Evolutionary conservation across 1,140 invertebrate species (phyloP).

Genomic region (Procambarus virginalis): DNA sequence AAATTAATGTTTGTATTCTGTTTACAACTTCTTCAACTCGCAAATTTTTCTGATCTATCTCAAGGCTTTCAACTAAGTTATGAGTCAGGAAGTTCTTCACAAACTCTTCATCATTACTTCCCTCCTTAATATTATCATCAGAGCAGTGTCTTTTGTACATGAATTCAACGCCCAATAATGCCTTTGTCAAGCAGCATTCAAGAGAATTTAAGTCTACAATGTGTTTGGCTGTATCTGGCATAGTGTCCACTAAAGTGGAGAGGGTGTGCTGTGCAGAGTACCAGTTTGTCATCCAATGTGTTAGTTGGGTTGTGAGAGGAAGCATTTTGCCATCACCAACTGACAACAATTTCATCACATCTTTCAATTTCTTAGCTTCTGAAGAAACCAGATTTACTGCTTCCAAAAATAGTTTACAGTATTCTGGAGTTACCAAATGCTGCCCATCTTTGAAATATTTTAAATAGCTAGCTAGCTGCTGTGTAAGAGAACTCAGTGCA

Average conservation of each 20-base stretch:
- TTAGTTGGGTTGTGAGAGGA: slow-evolving; percentile 22
- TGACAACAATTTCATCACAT: slow-evolving; percentile 2
- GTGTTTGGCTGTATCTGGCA: background rate
- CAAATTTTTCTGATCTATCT: slow-evolving; percentile 28
- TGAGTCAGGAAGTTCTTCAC: slow-evolving; percentile 27
- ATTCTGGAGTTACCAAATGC: slow-evolving; percentile 30
- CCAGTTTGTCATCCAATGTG: slow-evolving; percentile 31
- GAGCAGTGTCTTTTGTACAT: slow-evolving; percentile 39
- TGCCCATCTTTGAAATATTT: slow-evolving; percentile 32
- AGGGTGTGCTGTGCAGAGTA: background rate
- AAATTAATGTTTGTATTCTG: slow-evolving; percentile 27
- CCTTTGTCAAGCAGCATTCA: slow-evolving; percentile 46
- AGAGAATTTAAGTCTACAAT: background rate
- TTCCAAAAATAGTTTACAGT: slow-evolving; percentile 10
- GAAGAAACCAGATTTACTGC: background rate
- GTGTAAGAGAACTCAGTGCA: background rate
- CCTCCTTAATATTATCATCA: background rate
- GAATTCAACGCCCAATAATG: slow-evolving; percentile 39
- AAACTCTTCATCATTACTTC: slow-evolving; percentile 5
- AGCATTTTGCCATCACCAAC: background rate
- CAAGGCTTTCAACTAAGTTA: slow-evolving; percentile 28
- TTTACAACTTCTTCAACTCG: slow-evolving; percentile 18
- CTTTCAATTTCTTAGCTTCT: slow-evolving; percentile 20
- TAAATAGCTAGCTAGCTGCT: slow-evolving; percentile 24
- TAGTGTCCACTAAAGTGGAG: background rate